Base-by-base conservation (phyloP, 2,888 invertebrate species). In the Ariolimax columbianus region DNA sequence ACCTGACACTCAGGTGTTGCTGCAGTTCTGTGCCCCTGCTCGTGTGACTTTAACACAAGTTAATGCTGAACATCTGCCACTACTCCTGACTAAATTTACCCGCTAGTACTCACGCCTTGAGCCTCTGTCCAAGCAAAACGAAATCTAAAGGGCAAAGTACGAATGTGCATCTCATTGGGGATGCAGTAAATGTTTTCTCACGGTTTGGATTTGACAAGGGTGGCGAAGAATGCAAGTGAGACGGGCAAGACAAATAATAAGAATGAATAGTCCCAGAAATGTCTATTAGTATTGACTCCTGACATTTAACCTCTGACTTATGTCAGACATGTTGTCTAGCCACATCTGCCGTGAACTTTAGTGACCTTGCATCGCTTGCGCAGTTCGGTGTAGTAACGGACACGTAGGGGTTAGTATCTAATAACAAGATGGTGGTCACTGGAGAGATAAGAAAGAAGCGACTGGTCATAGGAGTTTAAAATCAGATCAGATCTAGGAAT, bases 131-230 rank as follows among this genome's bases (percentile, higher is more conserved):
- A 36, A 38, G 55, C 70, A 70, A 3, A 36, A 70, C 26, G 23
- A 36, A 36, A 38, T 38, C 40, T 40, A 70, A 70, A 70, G 70
- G 70, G 70, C 70, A 70, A 23, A 40, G 38, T 70, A 7, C 40
- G 70, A 38, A 70, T 40, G 70, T 70, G 70, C 26, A 38, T 70
- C 70, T 38, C 40, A 1, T 26, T 40, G 40, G 70, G 40, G 30
- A 70, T 70, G 38, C 70, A 40, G 70, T 6, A 70, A 38, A 70
- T 70, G 23, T 70, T 40, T 70, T 70, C 70, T 70, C 70, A 70
- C 70, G 70, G 70, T 70, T 70, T 40, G 38, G 26, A 38, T 36
- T 40, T 38, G 36, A 19, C 23, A 36, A 70, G 23, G 26, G 6
- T 70, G 40, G 38, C 23, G 9, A 70, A 38, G 70, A 70, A 70